These are phyloP conservation scores for Phoeniculus purpureus DNA, from an alignment of 2,797 vertebrate species.

Conservation along the genomic window DNA sequence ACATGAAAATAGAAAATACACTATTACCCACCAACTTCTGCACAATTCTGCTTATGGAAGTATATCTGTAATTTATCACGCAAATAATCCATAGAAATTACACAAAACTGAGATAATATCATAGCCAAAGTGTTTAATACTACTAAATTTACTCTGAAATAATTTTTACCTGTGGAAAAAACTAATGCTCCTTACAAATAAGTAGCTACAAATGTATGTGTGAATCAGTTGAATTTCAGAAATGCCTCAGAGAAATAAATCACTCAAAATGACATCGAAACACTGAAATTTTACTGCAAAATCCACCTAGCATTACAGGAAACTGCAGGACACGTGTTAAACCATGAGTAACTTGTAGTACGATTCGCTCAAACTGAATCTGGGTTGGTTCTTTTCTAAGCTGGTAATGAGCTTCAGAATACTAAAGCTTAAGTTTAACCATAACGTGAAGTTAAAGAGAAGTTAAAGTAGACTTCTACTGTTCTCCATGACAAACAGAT, in stretches of 20 bases:
- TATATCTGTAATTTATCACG: slow-evolving; percentile 27
- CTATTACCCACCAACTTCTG: slow-evolving; percentile 39
- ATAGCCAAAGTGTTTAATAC: background rate
- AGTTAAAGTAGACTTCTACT: background rate
- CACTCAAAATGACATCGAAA: background rate
- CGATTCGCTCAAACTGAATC: background rate
- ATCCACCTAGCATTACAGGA: background rate
- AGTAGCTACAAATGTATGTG: background rate
- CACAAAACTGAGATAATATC: background rate
- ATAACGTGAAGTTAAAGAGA: background rate
- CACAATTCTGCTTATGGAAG: slow-evolving; percentile 11
- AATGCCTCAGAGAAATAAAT: background rate
- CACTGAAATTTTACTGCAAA: background rate
- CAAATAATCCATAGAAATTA: background rate
- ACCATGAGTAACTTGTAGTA: background rate
- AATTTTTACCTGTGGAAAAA: background rate
- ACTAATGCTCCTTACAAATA: background rate
- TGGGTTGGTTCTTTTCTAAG: background rate
- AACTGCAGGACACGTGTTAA: background rate
- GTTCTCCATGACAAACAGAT: background rate
- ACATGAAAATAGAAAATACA: slow-evolving; percentile 30
- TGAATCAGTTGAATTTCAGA: background rate
- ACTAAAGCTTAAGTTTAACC: background rate
- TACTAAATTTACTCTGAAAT: background rate
- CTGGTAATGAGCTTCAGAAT: background rate